Evolutionary conservation across 2,113 vertebrate genomes (phyloP).

Genomic region (Sterna hirundo): DNA sequence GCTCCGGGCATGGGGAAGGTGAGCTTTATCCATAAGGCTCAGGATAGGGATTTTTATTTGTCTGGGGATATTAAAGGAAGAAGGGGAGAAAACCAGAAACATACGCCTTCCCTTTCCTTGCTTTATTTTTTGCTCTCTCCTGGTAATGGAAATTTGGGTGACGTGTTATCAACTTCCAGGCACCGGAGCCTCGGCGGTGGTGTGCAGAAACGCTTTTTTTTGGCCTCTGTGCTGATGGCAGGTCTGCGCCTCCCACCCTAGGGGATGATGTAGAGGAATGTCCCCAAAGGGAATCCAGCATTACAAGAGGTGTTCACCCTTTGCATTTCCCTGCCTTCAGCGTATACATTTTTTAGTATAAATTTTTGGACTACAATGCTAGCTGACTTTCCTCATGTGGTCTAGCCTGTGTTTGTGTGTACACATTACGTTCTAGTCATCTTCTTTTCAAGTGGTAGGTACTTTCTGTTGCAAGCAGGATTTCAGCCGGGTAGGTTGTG

Average conservation of each 20-base stretch:
- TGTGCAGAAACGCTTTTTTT: background rate
- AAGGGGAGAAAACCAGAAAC: background rate
- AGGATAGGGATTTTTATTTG: background rate
- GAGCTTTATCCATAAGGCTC: background rate
- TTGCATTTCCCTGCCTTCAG: conserved; percentile 29
- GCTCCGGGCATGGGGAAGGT: background rate
- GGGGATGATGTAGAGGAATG: background rate
- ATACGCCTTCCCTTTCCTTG: background rate
- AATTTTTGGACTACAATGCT: background rate
- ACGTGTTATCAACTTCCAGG: background rate
- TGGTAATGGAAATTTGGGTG: background rate
- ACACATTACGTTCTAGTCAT: background rate
- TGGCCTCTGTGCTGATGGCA: background rate
- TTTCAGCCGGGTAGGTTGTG: background rate
- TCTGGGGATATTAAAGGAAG: background rate
- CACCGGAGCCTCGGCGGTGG: background rate
- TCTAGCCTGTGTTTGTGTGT: background rate
- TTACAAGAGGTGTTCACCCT: background rate
- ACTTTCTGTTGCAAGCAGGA: background rate
- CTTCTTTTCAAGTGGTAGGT: conserved; percentile 11
- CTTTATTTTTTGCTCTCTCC: background rate
- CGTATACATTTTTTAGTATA: background rate
- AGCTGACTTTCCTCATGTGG: conserved; percentile 18
- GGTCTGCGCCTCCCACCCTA: background rate
- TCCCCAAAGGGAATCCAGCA: background rate